A percentile compares a stretch with the other conserved stretches of the same genome.
Evolutionary conservation across 2,888 invertebrate species (phyloP).

Genomic region (Lamproptera curius): DNA sequence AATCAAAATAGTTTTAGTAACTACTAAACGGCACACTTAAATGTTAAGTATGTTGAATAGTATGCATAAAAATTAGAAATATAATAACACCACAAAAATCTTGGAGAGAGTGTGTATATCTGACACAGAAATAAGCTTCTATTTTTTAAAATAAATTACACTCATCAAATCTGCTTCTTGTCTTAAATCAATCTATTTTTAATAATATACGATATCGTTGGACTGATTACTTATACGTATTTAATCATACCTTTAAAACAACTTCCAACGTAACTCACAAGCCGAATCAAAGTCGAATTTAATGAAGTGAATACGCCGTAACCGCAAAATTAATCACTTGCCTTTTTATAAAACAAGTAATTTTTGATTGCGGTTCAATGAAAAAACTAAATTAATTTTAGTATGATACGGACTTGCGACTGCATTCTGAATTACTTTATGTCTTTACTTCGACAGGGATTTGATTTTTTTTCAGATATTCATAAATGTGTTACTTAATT

Average conservation of each 20-base stretch:
- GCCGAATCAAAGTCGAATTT: constrained; percentile 17
- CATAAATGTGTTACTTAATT: no score
- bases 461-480: no score
- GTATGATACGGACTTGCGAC: constrained; percentile 1
- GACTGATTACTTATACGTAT: neutral
- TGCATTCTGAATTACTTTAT: neutral
- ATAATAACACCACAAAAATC: no score
- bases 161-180: no score
- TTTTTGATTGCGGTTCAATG: constrained; percentile 14
- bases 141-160: no score
- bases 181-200: neutral
- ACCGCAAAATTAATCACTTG: constrained; percentile 13
- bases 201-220: neutral
- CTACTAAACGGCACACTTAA: no score
- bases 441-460: no score
- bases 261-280: neutral
- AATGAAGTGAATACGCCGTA: constrained; percentile 17
- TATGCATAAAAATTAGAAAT: no score
- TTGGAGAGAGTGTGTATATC: no score
- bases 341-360: constrained; percentile 14
- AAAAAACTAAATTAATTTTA: constrained; percentile 10
- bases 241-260: neutral
- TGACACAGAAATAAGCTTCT: no score
- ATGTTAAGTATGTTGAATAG: no score
- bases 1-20: no score